These are phyloP conservation scores for Athene noctua DNA, from an alignment of 2,113 vertebrate genomes.

Conservation along the genomic window DNA sequence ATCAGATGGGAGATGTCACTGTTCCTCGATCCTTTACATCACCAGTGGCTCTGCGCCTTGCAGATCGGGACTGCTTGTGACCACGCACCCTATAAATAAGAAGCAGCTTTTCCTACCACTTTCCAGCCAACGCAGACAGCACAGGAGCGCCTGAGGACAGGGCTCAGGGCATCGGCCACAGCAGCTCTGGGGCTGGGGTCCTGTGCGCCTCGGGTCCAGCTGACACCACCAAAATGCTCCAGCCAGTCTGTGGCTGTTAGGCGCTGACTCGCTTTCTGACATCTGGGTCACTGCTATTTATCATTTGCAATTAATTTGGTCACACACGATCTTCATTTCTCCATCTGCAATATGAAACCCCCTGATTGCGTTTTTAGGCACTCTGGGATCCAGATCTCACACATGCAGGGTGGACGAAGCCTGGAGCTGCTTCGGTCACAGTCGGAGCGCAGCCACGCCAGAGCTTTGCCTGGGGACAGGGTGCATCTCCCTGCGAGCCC, in stretches of 20 bases:
- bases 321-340: background rate
- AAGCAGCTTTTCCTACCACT: background rate
- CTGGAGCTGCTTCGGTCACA: background rate
- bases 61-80: background rate
- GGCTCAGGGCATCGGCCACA: background rate
- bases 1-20: background rate
- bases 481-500: background rate
- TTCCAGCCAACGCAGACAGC: accelerated
- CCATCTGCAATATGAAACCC: background rate
- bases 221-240: background rate
- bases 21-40: background rate
- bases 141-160: background rate
- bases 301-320: background rate
- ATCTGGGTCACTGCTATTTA: background rate
- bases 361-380: accelerated
- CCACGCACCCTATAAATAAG: background rate
- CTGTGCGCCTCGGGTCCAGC: accelerated
- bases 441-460: accelerated
- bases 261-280: background rate
- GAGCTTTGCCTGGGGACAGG: background rate
- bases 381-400: background rate
- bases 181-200: background rate
- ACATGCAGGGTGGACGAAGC: background rate
- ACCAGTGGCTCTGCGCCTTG: background rate
- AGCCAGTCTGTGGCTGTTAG: accelerated